Conservation (phyloP, 2,113 vertebrate genomes). For the Alectura lathami region DNA sequence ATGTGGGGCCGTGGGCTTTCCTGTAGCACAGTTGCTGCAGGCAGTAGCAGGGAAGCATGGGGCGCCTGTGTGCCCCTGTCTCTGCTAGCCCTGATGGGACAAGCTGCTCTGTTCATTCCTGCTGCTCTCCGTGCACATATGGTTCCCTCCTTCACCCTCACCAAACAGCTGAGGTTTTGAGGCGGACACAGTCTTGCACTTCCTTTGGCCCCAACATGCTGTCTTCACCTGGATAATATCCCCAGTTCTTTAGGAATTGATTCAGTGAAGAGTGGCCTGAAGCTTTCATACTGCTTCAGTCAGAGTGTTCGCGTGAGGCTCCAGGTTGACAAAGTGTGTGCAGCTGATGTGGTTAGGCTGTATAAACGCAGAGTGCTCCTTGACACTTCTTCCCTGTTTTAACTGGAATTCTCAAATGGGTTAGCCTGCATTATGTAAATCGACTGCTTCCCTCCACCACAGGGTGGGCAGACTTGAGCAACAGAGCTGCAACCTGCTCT, state of each 20-base stretch:
- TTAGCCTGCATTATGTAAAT: not conserved
- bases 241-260: not conserved
- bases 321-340: not conserved
- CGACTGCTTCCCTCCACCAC: not conserved
- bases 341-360: not conserved
- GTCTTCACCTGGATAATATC: not conserved
- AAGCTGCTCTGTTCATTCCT: not conserved
- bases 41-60: rapidly evolving
- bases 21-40: not conserved
- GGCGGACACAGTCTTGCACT: not conserved
- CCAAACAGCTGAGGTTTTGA: not conserved
- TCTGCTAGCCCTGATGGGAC: not conserved
- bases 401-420: not conserved
- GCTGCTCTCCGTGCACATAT: not conserved
- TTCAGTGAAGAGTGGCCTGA: not conserved
- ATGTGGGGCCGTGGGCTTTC: not conserved
- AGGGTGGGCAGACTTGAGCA: not conserved
- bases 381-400: not conserved
- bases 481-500: not conserved
- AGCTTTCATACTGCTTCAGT: not conserved
- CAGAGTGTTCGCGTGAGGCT: not conserved
- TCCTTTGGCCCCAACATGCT: not conserved
- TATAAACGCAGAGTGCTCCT: not conserved
- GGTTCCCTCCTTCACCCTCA: not conserved
- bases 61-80: not conserved